A percentile compares a stretch with the other conserved stretches of the same genome.
phyloP scores from a whole-genome alignment of 2,888 invertebrate genomes.

The Drosophila prolongata region DNA sequence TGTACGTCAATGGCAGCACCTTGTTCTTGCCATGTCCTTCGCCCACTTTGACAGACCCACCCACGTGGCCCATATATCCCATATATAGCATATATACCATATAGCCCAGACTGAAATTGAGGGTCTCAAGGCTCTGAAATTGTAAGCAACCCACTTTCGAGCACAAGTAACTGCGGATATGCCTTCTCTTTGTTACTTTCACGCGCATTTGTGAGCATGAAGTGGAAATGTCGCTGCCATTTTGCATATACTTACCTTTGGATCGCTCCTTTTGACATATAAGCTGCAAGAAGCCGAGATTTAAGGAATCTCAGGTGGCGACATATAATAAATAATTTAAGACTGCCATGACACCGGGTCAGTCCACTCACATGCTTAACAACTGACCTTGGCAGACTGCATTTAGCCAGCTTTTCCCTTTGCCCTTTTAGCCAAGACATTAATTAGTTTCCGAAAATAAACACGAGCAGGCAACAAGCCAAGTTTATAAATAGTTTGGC shows the following conservation, averaged over 20 bases:
- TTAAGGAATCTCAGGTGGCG: background rate
- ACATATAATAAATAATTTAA: background rate
- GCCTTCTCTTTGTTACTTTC: slow-evolving; percentile 45
- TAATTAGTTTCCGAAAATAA: slow-evolving; percentile 56
- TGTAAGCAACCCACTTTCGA: slow-evolving; percentile 47
- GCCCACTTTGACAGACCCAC: slow-evolving; percentile 31
- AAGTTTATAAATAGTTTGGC: slow-evolving; percentile 9
- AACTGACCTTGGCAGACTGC: slow-evolving; percentile 5
- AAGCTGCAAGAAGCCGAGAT: background rate
- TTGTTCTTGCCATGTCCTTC: slow-evolving; percentile 51
- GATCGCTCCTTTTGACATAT: background rate
- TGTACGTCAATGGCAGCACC: slow-evolving; percentile 55
- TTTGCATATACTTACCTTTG: slow-evolving; percentile 22
- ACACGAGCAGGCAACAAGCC: slow-evolving; percentile 9
- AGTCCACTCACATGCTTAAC: too few relatives aligned
- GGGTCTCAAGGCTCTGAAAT: slow-evolving; percentile 52
- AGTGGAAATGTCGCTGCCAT: slow-evolving; percentile 56
- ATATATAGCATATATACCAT: background rate
- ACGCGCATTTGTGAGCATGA: slow-evolving; percentile 54
- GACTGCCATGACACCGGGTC: too few relatives aligned
- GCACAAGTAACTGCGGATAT: slow-evolving; percentile 7
- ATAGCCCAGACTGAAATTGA: slow-evolving; percentile 32
- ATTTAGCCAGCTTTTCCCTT: slow-evolving; percentile 16
- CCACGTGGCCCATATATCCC: slow-evolving; percentile 5
- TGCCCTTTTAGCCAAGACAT: slow-evolving; percentile 35